A percentile compares a stretch with the other conserved stretches of the same genome.
Evolutionary conservation across 2,888 invertebrate genomes (phyloP).

Genomic region (Cataglyphis altisquamis): DNA sequence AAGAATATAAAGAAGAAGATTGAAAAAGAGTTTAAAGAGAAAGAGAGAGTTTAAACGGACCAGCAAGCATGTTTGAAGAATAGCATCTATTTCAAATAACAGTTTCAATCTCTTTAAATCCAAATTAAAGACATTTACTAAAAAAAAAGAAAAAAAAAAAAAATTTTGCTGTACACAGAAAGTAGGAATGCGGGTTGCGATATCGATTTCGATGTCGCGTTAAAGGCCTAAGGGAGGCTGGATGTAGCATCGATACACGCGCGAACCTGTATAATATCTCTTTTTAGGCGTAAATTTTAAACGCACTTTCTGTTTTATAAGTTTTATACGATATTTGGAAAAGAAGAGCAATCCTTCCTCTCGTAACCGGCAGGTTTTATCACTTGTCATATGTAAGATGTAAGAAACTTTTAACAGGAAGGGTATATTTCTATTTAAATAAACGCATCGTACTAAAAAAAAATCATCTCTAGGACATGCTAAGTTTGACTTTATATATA

Average conservation of each 20-base stretch:
- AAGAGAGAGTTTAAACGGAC: conserved; percentile 62
- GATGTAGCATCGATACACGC: conserved; percentile 75
- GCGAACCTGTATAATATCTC: conserved; percentile 79
- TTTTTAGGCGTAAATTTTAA: conserved; percentile 80
- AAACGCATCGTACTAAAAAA: conserved; percentile 64
- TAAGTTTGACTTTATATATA: conserved; percentile 76
- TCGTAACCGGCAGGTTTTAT: conserved; percentile 53
- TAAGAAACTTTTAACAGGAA: conserved; percentile 72
- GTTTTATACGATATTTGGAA: conserved; percentile 81
- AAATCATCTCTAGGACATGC: conserved; percentile 73
- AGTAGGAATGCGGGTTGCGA: conserved; percentile 31
- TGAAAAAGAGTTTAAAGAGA: not conserved
- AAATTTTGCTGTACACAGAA: conserved; percentile 43
- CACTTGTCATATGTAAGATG: conserved; percentile 72
- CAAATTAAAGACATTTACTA: conserved; percentile 42
- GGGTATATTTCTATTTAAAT: conserved; percentile 76
- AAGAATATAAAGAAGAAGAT: conserved; percentile 47
- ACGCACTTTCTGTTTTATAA: conserved; percentile 81
- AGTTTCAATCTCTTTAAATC: conserved; percentile 62
- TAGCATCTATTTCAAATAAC: conserved; percentile 58
- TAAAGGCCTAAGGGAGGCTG: conserved; percentile 81
- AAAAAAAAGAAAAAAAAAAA: conserved; percentile 10
- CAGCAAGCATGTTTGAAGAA: conserved; percentile 62
- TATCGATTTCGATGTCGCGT: conserved; percentile 62
- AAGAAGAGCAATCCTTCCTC: conserved; percentile 73